Evolutionary conservation across 2,888 invertebrate genomes (phyloP).

Genomic region (Liodrosophila aerea): DNA sequence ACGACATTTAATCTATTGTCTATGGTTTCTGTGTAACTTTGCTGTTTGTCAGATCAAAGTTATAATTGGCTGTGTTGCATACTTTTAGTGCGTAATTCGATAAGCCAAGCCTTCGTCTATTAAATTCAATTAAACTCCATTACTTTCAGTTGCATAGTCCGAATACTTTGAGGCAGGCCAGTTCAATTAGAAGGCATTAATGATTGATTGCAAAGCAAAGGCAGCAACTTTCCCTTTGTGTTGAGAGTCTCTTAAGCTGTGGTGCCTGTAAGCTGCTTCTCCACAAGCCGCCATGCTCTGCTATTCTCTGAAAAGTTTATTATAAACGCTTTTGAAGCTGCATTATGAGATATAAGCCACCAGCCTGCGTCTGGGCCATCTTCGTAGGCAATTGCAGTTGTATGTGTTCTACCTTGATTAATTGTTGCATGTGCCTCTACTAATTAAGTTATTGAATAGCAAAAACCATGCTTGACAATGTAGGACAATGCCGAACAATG

Average conservation of each 20-base stretch:
- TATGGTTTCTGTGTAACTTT: slow-evolving; percentile 33
- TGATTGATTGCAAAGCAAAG: slow-evolving; percentile 37
- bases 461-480: slow-evolving; percentile 26
- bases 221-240: slow-evolving; percentile 12
- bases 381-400: slow-evolving; percentile 21
- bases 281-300: background rate
- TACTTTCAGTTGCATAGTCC: slow-evolving; percentile 2
- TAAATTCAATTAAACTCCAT: slow-evolving; percentile 45
- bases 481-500: slow-evolving; percentile 18
- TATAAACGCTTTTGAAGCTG: slow-evolving; percentile 41
- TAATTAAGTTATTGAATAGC: slow-evolving; percentile 47
- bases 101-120: slow-evolving; percentile 15
- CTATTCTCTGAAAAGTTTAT: slow-evolving; percentile 35
- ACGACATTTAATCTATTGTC: slow-evolving; percentile 46
- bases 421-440: slow-evolving; percentile 34
- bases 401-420: slow-evolving; percentile 46
- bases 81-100: slow-evolving; percentile 24
- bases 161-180: slow-evolving; percentile 19
- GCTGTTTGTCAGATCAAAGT: slow-evolving; percentile 14
- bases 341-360: slow-evolving; percentile 1
- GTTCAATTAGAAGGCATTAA: slow-evolving; percentile 47
- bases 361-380: background rate
- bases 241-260: slow-evolving; percentile 11
- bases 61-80: slow-evolving; percentile 54
- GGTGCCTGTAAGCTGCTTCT: slow-evolving; percentile 26